A percentile compares a stretch with the other conserved stretches of the same genome.
phyloP scores from a whole-genome alignment of 2,113 vertebrate genomes.

The Aegotheles bennettii region DNA sequence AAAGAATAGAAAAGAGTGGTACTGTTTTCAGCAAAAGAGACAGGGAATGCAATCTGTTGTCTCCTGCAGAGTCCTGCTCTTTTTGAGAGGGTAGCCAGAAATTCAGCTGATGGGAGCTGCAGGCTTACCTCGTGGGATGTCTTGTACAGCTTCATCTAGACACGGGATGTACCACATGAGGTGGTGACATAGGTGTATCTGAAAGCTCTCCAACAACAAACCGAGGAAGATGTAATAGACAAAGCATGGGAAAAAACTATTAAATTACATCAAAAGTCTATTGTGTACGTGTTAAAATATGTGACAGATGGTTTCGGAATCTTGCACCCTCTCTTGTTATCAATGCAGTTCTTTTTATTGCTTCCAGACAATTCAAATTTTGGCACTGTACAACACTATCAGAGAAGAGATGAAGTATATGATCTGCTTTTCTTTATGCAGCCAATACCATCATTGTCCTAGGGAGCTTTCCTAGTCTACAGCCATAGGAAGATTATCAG shows the following conservation, averaged over 20 bases:
- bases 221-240: background rate
- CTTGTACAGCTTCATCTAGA: background rate
- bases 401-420: background rate
- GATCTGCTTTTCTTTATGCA: background rate
- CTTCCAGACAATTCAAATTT: background rate
- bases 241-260: background rate
- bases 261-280: background rate
- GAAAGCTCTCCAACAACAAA: background rate
- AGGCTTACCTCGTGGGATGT: background rate
- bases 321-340: background rate
- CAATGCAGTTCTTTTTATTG: background rate
- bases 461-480: background rate
- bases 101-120: background rate
- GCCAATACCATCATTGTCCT: background rate
- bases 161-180: background rate
- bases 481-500: background rate
- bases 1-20: background rate
- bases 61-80: background rate
- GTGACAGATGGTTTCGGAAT: background rate
- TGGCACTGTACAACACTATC: background rate
- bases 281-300: background rate
- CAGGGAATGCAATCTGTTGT: background rate
- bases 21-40: background rate
- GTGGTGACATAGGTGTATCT: background rate
- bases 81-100: background rate